phyloP scores from a whole-genome alignment of 2,888 invertebrate species.

The Lottia gigantea region DNA sequence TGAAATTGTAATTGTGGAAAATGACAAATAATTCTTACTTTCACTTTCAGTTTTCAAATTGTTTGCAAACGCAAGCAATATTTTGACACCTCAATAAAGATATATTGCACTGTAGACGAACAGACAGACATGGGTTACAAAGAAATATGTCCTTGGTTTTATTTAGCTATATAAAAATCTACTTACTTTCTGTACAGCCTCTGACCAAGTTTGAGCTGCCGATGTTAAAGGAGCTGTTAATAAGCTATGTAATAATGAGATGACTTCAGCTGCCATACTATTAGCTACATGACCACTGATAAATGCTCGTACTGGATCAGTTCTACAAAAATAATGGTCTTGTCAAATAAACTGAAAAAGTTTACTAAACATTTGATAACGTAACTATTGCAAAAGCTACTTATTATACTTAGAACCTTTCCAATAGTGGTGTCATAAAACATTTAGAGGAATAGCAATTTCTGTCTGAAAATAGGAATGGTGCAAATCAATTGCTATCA shows the following conservation, averaged over 20 bases:
- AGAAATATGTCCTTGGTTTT: too few species aligned
- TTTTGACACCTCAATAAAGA: too few species aligned
- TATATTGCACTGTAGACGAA: too few species aligned
- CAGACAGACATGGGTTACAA: too few species aligned
- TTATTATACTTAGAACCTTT: neutral
- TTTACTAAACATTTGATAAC: too few species aligned
- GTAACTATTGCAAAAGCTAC: too few species aligned
- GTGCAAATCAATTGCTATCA: too few species aligned
- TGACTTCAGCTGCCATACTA: conserved; percentile 68
- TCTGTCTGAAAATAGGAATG: neutral
- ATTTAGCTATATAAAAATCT: neutral
- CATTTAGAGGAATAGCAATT: neutral
- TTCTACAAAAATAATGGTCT: conserved; percentile 37
- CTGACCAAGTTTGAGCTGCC: conserved; percentile 64
- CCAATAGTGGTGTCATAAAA: neutral
- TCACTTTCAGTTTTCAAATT: too few species aligned
- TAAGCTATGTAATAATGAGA: conserved; percentile 65
- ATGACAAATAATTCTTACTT: too few species aligned
- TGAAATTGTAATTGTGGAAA: too few species aligned
- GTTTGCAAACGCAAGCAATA: too few species aligned
- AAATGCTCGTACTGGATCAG: conserved; percentile 67
- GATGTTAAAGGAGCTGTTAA: conserved; percentile 57
- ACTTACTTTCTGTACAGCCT: conserved; percentile 62
- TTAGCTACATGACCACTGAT: conserved; percentile 69
- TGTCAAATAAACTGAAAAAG: conserved; percentile 1